Base-by-base conservation (phyloP, 2,113 vertebrate species). In the Cinclus mexicanus region DNA sequence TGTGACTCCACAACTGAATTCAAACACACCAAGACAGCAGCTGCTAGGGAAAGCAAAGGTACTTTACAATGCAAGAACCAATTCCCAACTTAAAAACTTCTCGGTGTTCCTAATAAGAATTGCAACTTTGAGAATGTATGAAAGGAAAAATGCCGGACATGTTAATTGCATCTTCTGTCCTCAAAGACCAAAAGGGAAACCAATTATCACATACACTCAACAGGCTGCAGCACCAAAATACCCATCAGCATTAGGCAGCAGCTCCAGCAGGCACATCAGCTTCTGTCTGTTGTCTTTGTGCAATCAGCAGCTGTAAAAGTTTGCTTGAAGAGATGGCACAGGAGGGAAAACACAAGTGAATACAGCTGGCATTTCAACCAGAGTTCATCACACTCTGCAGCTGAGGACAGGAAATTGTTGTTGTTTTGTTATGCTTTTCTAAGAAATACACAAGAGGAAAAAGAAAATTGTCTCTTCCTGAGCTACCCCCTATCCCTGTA, bases 121-220 rank as follows among this genome's bases (percentile, higher is more conserved):
- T 95, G 82, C 81, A 91, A 94, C 95, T 96, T 96, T 95, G 91
- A 96, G 79, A 83, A 87, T 56, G 76, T 95, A 87, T 94, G 71
- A 98, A 97, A 94, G 57, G 89, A 93, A 95, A 94, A 93, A 96
- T 11, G n/a, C 65, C 2, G 95, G 81, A 97, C 95, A 97, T 22
- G 96, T 78, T 98, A 98, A 98, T 98, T 98, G 96, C 97, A 96
- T 97, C 97, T 96, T 91, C 80, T 94, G 76, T 97, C 96, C 95
- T 98, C 97, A 98, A 98, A 97, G 92, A 72, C 94, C 93, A 90
- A 93, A 92, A 74, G 94, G 63, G 94, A 97, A 98, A 96, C 89
- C 95, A 98, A 98, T 98, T 98, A 98, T 97, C 98, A 97, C 97
- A 92, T 97, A 86, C 14, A 71, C 83, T 96, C 97, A 96, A 96